Conservation (phyloP, 2,113 vertebrate species). For the Hippocampus mohnikei region DNA sequence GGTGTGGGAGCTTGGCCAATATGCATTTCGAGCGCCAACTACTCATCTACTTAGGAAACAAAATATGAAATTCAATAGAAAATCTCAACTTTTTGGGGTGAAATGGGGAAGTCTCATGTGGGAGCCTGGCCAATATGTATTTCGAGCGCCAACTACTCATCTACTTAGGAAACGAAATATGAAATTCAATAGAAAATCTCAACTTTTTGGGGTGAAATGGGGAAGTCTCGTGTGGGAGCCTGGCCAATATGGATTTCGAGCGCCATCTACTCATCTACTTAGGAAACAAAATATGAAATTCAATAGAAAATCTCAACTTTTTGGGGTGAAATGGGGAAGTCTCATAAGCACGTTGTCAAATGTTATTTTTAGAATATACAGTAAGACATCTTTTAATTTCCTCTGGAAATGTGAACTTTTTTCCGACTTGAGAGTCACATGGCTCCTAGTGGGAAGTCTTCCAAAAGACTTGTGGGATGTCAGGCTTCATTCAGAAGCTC, state of each 20-base stretch:
- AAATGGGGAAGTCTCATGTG: not conserved
- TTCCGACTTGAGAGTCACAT: not conserved
- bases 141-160: too few species aligned
- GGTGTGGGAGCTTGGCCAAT: too few species aligned
- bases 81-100: not conserved
- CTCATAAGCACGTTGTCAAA: not conserved
- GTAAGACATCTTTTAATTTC: not conserved
- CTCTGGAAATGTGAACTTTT: not conserved
- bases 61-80: not conserved
- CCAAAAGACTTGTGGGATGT: not conserved
- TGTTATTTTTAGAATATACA: not conserved
- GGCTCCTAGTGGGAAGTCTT: not conserved
- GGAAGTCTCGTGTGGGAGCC: not conserved
- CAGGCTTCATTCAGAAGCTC: not conserved
- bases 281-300: not conserved
- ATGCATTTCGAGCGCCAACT: too few species aligned
- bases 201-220: not conserved
- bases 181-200: not conserved
- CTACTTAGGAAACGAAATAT: not conserved
- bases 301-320: not conserved
- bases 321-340: not conserved
- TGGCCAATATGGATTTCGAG: too few species aligned
- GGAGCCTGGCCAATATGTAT: too few species aligned
- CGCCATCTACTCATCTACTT: too few species aligned
- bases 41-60: too few species aligned